These are phyloP conservation scores for Lymantria monacha DNA, from an alignment of 2,888 invertebrate species.

Conservation along the genomic window DNA sequence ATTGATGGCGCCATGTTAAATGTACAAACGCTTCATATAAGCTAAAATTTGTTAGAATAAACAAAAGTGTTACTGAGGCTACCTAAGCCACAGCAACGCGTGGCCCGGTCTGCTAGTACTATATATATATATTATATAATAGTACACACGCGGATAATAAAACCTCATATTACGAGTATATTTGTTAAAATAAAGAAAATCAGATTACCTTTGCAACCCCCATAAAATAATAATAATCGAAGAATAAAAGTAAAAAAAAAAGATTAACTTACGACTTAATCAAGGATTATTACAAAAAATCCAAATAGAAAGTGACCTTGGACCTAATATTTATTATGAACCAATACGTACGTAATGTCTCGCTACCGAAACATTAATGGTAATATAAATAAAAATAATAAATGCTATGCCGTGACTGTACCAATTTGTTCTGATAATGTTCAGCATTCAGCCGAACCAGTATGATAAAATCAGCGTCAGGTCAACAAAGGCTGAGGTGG, in stretches of 20 bases:
- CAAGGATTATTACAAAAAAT: neutral
- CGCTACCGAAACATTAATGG: slow-evolving; percentile 34
- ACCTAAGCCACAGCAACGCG: too few relatives aligned
- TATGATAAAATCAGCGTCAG: slow-evolving; percentile 35
- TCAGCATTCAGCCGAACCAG: slow-evolving; percentile 29
- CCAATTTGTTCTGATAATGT: slow-evolving; percentile 42
- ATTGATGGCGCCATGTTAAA: too few relatives aligned
- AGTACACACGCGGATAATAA: too few relatives aligned
- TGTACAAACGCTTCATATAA: too few relatives aligned
- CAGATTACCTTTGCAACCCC: too few relatives aligned
- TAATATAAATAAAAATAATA: slow-evolving; percentile 42
- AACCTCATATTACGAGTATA: too few relatives aligned
- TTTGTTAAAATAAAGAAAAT: too few relatives aligned
- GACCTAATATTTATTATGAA: slow-evolving; percentile 29
- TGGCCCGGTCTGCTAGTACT: too few relatives aligned
- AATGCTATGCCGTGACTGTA: slow-evolving; percentile 38
- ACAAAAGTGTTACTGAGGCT: too few relatives aligned
- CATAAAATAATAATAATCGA: too few relatives aligned
- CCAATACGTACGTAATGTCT: slow-evolving; percentile 12
- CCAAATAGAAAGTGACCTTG: slow-evolving; percentile 18
- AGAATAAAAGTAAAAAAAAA: neutral
- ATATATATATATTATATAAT: too few relatives aligned
- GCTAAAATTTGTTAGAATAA: too few relatives aligned
- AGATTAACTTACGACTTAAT: neutral
- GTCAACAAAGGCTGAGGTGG: slow-evolving; percentile 20